Evolutionary conservation across 2,797 vertebrate genomes (phyloP), one percentile per base, ranked within the genome.

Genomic region (Centroberyx gerrardi): DNA sequence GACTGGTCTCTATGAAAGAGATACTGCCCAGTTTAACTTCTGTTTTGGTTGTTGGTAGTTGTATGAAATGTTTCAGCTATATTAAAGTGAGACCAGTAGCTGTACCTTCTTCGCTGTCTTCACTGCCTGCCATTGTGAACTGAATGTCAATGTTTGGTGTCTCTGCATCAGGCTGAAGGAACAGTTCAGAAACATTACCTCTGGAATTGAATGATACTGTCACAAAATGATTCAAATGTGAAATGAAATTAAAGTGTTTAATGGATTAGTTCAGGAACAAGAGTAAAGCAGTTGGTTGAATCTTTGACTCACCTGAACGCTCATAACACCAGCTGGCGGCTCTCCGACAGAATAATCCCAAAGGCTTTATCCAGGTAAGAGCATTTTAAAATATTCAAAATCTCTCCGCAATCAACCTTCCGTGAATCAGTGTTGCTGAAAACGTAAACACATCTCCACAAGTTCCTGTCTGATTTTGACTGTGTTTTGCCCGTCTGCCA

Each of bases 31-130:
- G 44, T 53, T 66, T 38, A 56, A 63, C 65, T 68, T 9, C 36
- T 6, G 2, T 3, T 1, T 22, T 42, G 3, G 4, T 40, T n/a
- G 42, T 44, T 2, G 42, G 42, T 14, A 14, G 0, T 44, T 44
- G 12, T 44, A 44, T 44, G 38, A 6, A 40, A 40, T 13, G 3
- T 44, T 4, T 44, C 40, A 44, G 42, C 42, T 44, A 14, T 14
- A 14, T 14, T 3, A 14, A 44, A 44, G 42, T 3, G 42, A 44
- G 29, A 33, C 15, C 5, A 56, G 10, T 4, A 56, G 0, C 42
- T 17, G 29, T 90, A 96, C 95, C 95, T 81, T 94, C 93, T 0
- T 92, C 92, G 3, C 94, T 94, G 69, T 92, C 87, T 0, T 93
- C 93, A 28, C 87, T 91, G 82, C 46, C 76, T 5, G 5, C 48